phyloP scores from a whole-genome alignment of 2,888 invertebrate species.

The Dascillus cervinus region DNA sequence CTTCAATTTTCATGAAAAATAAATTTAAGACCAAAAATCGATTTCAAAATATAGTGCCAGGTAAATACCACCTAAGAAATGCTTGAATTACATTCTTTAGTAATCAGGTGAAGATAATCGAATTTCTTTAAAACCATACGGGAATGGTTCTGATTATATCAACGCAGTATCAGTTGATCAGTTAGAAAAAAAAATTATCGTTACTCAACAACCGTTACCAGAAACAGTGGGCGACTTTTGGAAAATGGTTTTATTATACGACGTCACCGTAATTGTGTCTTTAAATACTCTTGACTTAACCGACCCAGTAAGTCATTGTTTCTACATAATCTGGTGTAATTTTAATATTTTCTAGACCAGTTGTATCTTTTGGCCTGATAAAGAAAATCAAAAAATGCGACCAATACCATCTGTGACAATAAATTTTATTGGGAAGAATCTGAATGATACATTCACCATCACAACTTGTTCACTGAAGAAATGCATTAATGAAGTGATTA shows the following conservation, averaged over 20 bases:
- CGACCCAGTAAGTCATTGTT: slow-evolving; percentile 15
- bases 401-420: slow-evolving; percentile 27
- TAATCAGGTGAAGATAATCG: slow-evolving; percentile 20
- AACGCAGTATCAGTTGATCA: slow-evolving; percentile 36
- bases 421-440: slow-evolving; percentile 12
- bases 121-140: slow-evolving; percentile 35
- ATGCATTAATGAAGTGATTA: slow-evolving; percentile 8
- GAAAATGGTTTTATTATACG: slow-evolving; percentile 35
- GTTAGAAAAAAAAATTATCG: slow-evolving; percentile 32
- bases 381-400: slow-evolving; percentile 20
- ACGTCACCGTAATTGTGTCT: slow-evolving; percentile 31
- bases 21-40: slow-evolving; percentile 35
- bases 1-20: slow-evolving; percentile 10
- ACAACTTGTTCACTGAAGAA: slow-evolving; percentile 12
- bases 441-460: slow-evolving; percentile 8
- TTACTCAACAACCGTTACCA: slow-evolving; percentile 35
- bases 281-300: slow-evolving; percentile 29
- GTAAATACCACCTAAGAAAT: slow-evolving; percentile 14
- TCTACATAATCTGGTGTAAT: slow-evolving; percentile 1
- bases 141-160: slow-evolving; percentile 40
- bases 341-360: slow-evolving; percentile 23
- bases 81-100: neutral
- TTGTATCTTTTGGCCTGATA: slow-evolving; percentile 25
- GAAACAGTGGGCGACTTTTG: slow-evolving; percentile 37
- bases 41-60: slow-evolving; percentile 35